Percentiles rank a stretch among this genome's conserved stretches.
These are phyloP conservation scores for Eriosoma lanigerum DNA, from an alignment of 1,140 invertebrate species.

Conservation along the genomic window DNA sequence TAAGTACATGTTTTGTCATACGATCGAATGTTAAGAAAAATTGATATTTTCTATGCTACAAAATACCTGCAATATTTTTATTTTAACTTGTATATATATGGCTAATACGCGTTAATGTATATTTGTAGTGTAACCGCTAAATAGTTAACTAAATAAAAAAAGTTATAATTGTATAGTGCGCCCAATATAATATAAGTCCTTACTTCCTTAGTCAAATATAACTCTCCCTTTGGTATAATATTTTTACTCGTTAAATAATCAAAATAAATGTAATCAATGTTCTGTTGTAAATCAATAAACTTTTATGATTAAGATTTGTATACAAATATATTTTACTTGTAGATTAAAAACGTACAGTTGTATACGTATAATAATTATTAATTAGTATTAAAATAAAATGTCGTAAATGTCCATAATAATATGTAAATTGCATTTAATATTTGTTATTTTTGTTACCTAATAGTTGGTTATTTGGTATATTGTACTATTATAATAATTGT, in stretches of 20 bases:
- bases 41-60: too few relatives aligned
- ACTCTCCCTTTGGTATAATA: neutral
- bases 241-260: constrained; percentile 17
- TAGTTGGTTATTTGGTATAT: too few relatives aligned
- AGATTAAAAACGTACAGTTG: constrained; percentile 7
- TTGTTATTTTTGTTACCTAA: constrained; percentile 26
- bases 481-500: neutral
- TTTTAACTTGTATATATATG: too few relatives aligned
- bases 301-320: constrained; percentile 24
- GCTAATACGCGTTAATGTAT: too few relatives aligned
- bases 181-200: too few relatives aligned
- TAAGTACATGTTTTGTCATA: too few relatives aligned
- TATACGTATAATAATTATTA: neutral
- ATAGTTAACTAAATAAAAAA: too few relatives aligned
- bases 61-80: too few relatives aligned
- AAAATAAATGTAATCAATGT: constrained; percentile 12
- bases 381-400: neutral
- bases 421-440: neutral
- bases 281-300: neutral
- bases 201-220: neutral
- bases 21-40: too few relatives aligned
- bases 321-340: neutral
- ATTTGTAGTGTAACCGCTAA: too few relatives aligned
- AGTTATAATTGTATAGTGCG: too few relatives aligned
- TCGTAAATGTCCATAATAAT: too few relatives aligned